Evolutionary conservation across 2,113 vertebrate species (phyloP).

Genomic region (Laticauda colubrina): DNA sequence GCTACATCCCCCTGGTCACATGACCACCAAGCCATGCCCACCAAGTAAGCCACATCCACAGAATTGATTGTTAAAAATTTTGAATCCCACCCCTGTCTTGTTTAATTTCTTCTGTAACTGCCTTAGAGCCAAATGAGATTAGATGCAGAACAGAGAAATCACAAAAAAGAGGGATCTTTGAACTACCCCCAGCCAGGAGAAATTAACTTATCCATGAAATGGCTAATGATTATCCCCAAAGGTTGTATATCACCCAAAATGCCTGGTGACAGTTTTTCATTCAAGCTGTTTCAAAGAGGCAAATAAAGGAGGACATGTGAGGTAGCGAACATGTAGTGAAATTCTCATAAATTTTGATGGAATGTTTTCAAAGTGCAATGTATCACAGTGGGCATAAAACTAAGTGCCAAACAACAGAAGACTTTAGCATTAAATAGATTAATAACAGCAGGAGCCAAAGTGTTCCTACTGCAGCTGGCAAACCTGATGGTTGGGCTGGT

Average conservation of each 20-base stretch:
- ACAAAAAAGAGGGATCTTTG: neutral
- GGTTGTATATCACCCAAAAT: neutral
- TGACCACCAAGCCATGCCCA: no score
- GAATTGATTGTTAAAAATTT: no score
- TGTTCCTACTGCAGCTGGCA: neutral
- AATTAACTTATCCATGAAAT: neutral
- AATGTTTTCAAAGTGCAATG: neutral
- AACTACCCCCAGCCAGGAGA: neutral
- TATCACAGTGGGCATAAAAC: neutral
- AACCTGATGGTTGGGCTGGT: neutral
- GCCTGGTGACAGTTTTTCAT: neutral
- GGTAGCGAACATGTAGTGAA: neutral
- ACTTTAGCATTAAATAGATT: neutral
- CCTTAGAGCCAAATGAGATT: neutral
- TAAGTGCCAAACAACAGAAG: neutral
- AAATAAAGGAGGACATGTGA: neutral
- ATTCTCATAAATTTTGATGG: neutral
- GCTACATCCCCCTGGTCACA: no score
- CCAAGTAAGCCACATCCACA: no score
- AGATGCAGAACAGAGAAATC: neutral
- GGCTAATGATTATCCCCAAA: neutral
- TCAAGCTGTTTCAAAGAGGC: neutral
- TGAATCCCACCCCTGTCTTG: neutral
- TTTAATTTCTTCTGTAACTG: neutral
- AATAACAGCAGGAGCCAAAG: neutral